Evolutionary conservation across 2,888 invertebrate species (phyloP).

Genomic region (Tryphoninae sp.): DNA sequence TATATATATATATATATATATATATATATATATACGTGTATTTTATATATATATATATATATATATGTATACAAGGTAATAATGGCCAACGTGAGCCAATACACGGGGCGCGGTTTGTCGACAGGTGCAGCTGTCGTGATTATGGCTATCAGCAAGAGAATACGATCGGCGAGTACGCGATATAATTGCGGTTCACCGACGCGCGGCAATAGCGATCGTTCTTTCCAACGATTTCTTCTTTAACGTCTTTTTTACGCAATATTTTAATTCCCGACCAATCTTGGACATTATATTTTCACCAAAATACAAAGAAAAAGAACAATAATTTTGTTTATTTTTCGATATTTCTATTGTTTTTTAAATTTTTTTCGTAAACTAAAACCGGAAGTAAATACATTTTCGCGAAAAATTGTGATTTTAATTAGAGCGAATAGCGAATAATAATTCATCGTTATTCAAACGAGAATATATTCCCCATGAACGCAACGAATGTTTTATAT

Average conservation of each 20-base stretch:
- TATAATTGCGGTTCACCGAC: constrained; percentile 51
- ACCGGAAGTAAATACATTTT: background rate
- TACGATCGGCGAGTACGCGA: constrained; percentile 33
- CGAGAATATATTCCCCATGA: background rate
- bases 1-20: too few species aligned
- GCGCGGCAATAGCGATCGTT: constrained; percentile 54
- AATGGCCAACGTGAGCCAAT: constrained; percentile 25
- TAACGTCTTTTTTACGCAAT: constrained; percentile 29
- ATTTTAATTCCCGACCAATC: background rate
- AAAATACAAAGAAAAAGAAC: background rate
- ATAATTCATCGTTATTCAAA: background rate
- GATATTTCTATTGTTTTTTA: background rate
- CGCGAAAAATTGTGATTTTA: background rate
- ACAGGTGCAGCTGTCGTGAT: constrained; percentile 40
- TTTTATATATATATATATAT: too few species aligned
- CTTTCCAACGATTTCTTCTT: constrained; percentile 44
- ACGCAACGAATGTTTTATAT: too few species aligned
- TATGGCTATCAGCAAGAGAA: constrained; percentile 31
- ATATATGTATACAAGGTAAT: too few species aligned
- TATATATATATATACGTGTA: too few species aligned
- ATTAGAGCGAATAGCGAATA: background rate
- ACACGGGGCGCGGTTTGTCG: constrained; percentile 8
- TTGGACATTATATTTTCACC: background rate
- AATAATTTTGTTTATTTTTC: background rate
- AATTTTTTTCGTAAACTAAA: background rate